Percentiles rank a stretch among this genome's conserved stretches.
These are phyloP conservation scores for Danio rerio DNA, from an alignment of 2,113 vertebrate species.

Conservation along the genomic window GRCz12tu NC_133182.1:38486001-38486500, in stretches of 20 bases:
- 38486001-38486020: no score
- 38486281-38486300: slow-evolving; percentile 62
- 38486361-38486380: slow-evolving; percentile 51
- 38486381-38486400: slow-evolving; percentile 60
- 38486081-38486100: background rate
- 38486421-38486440: slow-evolving; percentile 86
- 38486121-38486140: slow-evolving; percentile 60
- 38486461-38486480: slow-evolving; percentile 80
- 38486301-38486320: slow-evolving; percentile 62
- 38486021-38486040: no score
- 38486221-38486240: background rate
- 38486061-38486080: background rate
- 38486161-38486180: slow-evolving; percentile 85
- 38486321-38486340: slow-evolving; percentile 54
- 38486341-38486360: slow-evolving; percentile 6
- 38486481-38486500: slow-evolving; percentile 82
- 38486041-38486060: no score
- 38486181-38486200: slow-evolving; percentile 80
- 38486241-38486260: slow-evolving; percentile 60
- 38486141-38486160: slow-evolving; percentile 90
- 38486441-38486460: slow-evolving; percentile 91
- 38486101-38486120: background rate
- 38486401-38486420: slow-evolving; percentile 77
- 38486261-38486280: slow-evolving; percentile 51
- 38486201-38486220: slow-evolving; percentile 67